Percentiles rank a stretch among this genome's conserved stretches.
phyloP scores from a whole-genome alignment of 2,797 vertebrate species.

The Pelodytes ibericus region DNA sequence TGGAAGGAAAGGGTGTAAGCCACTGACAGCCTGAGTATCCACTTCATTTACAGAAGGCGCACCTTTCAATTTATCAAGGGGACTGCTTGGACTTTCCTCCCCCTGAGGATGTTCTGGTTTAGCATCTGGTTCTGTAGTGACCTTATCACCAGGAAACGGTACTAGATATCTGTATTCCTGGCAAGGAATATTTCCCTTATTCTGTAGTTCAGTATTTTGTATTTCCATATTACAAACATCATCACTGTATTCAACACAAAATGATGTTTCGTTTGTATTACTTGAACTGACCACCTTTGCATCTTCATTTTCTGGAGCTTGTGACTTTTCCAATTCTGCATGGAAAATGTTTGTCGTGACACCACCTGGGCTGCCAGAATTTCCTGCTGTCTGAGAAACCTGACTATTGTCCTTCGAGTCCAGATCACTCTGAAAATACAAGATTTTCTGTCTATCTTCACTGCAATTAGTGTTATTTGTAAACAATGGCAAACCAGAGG shows the following conservation, averaged over 20 bases:
- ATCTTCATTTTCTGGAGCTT: conserved; percentile 50
- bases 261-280: not conserved
- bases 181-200: not conserved
- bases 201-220: not conserved
- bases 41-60: conserved; percentile 64
- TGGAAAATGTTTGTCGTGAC: conserved; percentile 21
- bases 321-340: conserved; percentile 26
- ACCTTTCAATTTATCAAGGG: not conserved
- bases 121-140: not conserved
- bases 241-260: not conserved
- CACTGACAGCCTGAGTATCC: conserved; percentile 60
- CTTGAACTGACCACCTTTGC: conserved; percentile 42
- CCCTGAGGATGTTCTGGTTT: not conserved
- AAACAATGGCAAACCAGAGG: not conserved
- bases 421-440: conserved; percentile 26
- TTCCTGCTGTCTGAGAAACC: conserved; percentile 49
- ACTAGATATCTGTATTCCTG: not conserved
- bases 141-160: not conserved
- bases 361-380: not conserved
- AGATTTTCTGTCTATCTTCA: conserved; percentile 23
- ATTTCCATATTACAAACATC: not conserved
- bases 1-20: conserved; percentile 43
- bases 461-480: conserved; percentile 10
- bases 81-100: not conserved
- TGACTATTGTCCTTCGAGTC: conserved; percentile 18